Evolutionary conservation across 1,140 invertebrate species (phyloP).

Genomic region (Microplitis mediator): DNA sequence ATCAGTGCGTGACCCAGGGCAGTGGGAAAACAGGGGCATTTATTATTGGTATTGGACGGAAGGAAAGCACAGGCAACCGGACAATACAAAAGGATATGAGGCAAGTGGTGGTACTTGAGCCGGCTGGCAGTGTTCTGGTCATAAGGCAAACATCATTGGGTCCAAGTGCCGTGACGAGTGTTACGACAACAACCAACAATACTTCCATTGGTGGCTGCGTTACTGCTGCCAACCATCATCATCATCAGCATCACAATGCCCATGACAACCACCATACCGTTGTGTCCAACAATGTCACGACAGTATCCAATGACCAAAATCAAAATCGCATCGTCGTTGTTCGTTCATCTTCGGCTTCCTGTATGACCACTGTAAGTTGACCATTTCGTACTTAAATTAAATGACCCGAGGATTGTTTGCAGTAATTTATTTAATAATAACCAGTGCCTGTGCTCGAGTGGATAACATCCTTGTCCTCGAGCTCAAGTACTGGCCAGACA

Average conservation of each 20-base stretch:
- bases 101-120: conserved; percentile 60
- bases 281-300: conserved; percentile 32
- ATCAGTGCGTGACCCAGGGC: too few relatives aligned
- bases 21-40: too few relatives aligned
- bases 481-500: too few relatives aligned
- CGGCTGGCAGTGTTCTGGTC: conserved; percentile 58
- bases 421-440: too few relatives aligned
- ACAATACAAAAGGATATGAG: conserved; percentile 44
- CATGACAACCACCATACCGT: conserved; percentile 42
- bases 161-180: conserved; percentile 39
- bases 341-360: conserved; percentile 51
- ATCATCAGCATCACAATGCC: conserved; percentile 39
- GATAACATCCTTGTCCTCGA: too few relatives aligned
- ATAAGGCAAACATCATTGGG: conserved; percentile 57
- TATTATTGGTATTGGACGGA: neutral
- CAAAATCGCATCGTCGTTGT: conserved; percentile 60
- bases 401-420: too few relatives aligned
- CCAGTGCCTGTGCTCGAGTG: too few relatives aligned
- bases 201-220: conserved; percentile 41
- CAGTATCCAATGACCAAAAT: conserved; percentile 51
- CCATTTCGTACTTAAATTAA: too few relatives aligned
- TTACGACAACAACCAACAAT: conserved; percentile 40
- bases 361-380: conserved; percentile 51
- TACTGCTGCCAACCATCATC: conserved; percentile 2
- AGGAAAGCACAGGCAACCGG: neutral